These are phyloP conservation scores for Rhinogobius similis DNA, from an alignment of 2,113 vertebrate genomes.

Conservation along the genomic window DNA sequence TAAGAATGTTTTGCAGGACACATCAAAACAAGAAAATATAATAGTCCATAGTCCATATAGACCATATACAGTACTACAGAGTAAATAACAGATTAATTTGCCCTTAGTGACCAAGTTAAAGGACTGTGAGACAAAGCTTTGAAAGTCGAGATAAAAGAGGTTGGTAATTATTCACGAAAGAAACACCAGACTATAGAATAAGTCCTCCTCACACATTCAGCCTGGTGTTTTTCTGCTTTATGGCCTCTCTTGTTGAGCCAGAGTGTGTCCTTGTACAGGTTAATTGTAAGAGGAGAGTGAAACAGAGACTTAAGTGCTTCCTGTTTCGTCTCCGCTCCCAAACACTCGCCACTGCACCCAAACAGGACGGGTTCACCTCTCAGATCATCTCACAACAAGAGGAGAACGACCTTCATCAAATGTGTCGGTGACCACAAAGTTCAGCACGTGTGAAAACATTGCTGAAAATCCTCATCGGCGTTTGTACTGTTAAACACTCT, in stretches of 20 bases:
- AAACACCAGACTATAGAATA: neutral
- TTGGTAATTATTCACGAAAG: no score
- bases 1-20: no score
- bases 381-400: conserved; percentile 5
- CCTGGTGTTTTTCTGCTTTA: no score
- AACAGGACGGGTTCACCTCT: conserved; percentile 26
- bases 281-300: conserved; percentile 61
- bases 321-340: conserved; percentile 57
- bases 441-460: neutral
- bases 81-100: no score
- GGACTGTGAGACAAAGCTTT: no score
- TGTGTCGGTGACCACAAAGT: neutral
- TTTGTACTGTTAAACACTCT: no score
- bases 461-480: no score
- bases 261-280: conserved; percentile 34
- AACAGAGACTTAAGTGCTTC: conserved; percentile 55
- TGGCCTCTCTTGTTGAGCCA: neutral
- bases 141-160: no score
- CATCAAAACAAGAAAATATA: no score
- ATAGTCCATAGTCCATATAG: no score
- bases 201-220: neutral
- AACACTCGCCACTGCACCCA: conserved; percentile 39
- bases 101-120: no score
- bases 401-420: neutral
- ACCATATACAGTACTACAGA: no score